Evolutionary conservation across 92 coral and sea anemone genomes (phyloP).

Genomic region (Zoanthus sansibaricus): DNA sequence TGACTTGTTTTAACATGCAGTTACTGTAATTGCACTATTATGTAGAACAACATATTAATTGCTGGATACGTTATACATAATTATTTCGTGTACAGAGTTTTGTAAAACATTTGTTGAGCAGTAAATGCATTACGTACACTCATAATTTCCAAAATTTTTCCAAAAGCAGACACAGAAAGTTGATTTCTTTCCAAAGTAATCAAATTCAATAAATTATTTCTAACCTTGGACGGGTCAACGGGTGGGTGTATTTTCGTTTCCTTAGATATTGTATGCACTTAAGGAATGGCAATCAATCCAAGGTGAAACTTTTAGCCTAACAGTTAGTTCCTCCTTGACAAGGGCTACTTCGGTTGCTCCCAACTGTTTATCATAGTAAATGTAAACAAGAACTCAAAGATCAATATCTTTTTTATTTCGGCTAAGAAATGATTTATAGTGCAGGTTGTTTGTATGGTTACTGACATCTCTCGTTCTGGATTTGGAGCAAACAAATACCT

Average conservation of each 20-base stretch:
- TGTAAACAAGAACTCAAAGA: neutral
- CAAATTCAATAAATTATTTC: too few species aligned
- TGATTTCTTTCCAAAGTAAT: too few species aligned
- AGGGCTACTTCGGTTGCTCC: constrained; percentile 17
- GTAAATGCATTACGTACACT: neutral
- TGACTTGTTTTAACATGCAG: too few species aligned
- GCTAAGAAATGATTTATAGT: constrained; percentile 21
- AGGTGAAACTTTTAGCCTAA: neutral
- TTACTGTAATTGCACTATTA: too few species aligned
- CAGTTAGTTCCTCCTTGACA: constrained; percentile 5
- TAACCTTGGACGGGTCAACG: too few species aligned
- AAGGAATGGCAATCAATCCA: neutral
- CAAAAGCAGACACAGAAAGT: too few species aligned
- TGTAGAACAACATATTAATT: too few species aligned
- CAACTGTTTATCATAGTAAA: neutral
- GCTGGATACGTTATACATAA: too few species aligned
- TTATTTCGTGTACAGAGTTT: neutral
- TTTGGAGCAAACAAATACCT: constrained; percentile 6
- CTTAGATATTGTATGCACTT: neutral
- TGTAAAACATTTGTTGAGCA: neutral
- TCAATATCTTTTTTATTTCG: constrained; percentile 31
- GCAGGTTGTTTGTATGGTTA: constrained; percentile 6
- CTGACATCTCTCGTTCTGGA: constrained; percentile 29
- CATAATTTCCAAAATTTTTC: too few species aligned
- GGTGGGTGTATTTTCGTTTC: neutral